Percentiles rank a stretch among this genome's conserved stretches.
Evolutionary conservation across 2,797 vertebrate species (phyloP).

Genomic region (Taenioides sp.): DNA sequence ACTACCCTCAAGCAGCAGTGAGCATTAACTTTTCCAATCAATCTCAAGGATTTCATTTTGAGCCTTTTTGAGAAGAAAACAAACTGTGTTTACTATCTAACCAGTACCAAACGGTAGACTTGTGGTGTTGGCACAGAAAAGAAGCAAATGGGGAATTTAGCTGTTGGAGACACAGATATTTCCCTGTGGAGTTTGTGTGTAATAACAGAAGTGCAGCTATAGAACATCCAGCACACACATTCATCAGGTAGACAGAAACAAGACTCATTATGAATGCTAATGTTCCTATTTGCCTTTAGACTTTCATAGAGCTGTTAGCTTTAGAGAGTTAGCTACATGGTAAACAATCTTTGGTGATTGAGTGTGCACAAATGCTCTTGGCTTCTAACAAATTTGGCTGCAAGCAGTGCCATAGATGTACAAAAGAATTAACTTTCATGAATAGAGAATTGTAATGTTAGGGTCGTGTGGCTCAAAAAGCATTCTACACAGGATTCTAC

Average conservation of each 20-base stretch:
- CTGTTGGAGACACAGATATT: constrained; percentile 10
- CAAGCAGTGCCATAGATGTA: neutral
- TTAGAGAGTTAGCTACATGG: neutral
- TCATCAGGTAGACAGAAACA: constrained; percentile 12
- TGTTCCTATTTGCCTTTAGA: constrained; percentile 1
- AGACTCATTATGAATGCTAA: constrained; percentile 14
- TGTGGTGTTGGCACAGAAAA: constrained; percentile 4
- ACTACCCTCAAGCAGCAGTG: neutral
- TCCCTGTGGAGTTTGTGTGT: constrained; percentile 2
- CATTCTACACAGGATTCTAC: neutral
- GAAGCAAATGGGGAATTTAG: neutral
- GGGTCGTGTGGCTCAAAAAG: neutral
- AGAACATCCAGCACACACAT: constrained; percentile 2
- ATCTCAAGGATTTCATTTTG: neutral
- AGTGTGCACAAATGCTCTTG: neutral
- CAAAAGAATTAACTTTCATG: neutral
- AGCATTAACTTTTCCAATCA: neutral
- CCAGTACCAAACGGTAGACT: constrained; percentile 1
- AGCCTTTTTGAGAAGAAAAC: neutral
- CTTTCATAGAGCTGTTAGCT: neutral
- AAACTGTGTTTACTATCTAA: neutral
- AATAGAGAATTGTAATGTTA: neutral
- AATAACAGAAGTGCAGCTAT: constrained; percentile 8
- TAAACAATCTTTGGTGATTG: neutral
- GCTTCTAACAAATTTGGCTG: neutral